Evolutionary conservation across 2,113 vertebrate species (phyloP), one percentile per base, ranked within the genome.

Genomic region (Callochromis pleurospilus): DNA sequence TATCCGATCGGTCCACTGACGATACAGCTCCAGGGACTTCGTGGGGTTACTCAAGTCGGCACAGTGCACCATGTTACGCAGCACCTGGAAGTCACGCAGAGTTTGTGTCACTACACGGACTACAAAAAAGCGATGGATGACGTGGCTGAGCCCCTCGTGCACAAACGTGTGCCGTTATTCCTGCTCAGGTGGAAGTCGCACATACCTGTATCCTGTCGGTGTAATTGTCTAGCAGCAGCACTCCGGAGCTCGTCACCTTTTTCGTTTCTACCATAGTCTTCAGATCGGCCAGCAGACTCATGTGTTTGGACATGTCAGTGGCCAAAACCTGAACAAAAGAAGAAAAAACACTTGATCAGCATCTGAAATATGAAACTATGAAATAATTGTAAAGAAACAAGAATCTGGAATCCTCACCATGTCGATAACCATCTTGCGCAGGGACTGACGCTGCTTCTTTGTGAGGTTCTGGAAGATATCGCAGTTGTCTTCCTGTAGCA

Each of bases 191-290:
- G 4, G 17, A 47, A 4, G 24, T 10, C 14, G 26, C 5, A 33
- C 56, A 1, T 82, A 95, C 99, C 98, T 99, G 99, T 96, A 99
- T 99, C 56, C 99, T 97, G 90, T 99, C 99, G 0, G 98, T 99
- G 93, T 99, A 99, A 93, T 99, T 99, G 94, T 99, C 99, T 88
- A 99, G 95, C 56, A 99, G 97, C 40, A 99, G 97, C 17, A 99
- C 98, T 9, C 99, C 99, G 1, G 99, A 99, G 70, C 98, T 99
- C 4, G 99, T 99, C 88, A 99, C 99, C 92, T 99, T 99, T 96
- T 99, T 99, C 0, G 99, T 99, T 93, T 99, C 99, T 87, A 99
- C 99, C 99, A 99, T 99, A 0, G 99, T 99, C 96, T 99, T 99
- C 92, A 99, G 96, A 92, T 99, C 99, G 24, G 98, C 99, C 86